Conservation (phyloP, 2,797 vertebrate species). For the Enteromius treurensis region DNA sequence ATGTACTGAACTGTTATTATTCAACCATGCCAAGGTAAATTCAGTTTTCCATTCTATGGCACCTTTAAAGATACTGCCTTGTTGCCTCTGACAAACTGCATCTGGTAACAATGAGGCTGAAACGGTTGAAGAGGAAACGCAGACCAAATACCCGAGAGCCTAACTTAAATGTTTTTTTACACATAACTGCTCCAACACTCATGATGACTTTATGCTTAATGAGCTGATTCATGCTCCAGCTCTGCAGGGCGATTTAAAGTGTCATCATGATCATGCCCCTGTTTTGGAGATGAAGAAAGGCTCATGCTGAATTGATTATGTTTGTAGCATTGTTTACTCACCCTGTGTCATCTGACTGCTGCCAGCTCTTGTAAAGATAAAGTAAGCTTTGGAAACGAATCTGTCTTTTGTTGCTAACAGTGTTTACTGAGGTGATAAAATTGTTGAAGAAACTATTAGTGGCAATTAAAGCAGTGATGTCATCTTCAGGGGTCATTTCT, state of each 20-base stretch:
- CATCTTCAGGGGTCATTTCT: constrained; percentile 29
- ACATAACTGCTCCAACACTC: constrained; percentile 21
- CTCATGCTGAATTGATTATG: constrained; percentile 24
- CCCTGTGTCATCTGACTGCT: constrained; percentile 1
- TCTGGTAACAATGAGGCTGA: neutral
- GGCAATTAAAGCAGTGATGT: constrained; percentile 7
- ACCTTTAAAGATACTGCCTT: no score
- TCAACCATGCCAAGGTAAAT: no score
- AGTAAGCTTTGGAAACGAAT: neutral
- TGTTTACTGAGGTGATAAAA: constrained; percentile 17
- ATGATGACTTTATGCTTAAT: constrained; percentile 7
- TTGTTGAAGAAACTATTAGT: constrained; percentile 12
- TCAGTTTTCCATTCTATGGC: no score
- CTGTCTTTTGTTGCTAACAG: neutral
- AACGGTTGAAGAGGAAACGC: neutral
- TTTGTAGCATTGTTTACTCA: constrained; percentile 34
- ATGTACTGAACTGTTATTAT: no score
- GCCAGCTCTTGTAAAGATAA: constrained; percentile 1
- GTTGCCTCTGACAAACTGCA: neutral
- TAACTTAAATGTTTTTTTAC: constrained; percentile 10
- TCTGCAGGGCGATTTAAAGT: neutral
- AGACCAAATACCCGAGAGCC: constrained; percentile 23
- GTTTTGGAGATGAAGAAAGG: constrained; percentile 1
- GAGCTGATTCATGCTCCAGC: constrained; percentile 9
- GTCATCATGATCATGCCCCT: constrained; percentile 18